Conservation (phyloP, 2,888 invertebrate species). For the Branchinecta sandiegonensis region DNA sequence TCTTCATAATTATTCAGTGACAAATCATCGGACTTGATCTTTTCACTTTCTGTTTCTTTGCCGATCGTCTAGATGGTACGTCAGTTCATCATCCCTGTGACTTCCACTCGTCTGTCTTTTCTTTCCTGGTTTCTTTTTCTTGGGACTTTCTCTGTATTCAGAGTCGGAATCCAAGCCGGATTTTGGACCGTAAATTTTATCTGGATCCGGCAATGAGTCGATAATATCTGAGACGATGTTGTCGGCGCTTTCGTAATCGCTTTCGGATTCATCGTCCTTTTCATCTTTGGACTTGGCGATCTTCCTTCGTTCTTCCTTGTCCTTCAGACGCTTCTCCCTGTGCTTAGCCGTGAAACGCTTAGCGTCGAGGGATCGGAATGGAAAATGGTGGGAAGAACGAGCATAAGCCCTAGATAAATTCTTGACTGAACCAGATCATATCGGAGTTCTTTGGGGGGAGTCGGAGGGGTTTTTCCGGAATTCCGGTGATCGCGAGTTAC, state of each 20-base stretch:
- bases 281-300: constrained; percentile 26
- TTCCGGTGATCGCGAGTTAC: no score
- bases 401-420: no score
- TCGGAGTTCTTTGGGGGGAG: no score
- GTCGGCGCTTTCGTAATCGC: constrained; percentile 44
- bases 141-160: constrained; percentile 34
- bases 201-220: constrained; percentile 55
- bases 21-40: constrained; percentile 39
- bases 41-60: constrained; percentile 19
- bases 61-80: constrained; percentile 23
- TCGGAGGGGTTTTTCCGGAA: no score
- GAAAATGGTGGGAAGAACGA: no score
- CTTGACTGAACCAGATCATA: no score
- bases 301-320: constrained; percentile 40
- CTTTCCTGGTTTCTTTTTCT: constrained; percentile 37
- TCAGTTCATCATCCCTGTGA: background rate
- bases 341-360: no score
- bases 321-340: constrained; percentile 31
- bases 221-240: constrained; percentile 31
- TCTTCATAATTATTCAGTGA: constrained; percentile 56
- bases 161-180: constrained; percentile 21
- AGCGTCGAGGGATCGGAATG: no score
- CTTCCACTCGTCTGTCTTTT: constrained; percentile 16
- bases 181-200: constrained; percentile 49
- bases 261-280: constrained; percentile 35